Conservation (phyloP, 2,797 vertebrate genomes). For the Streptopelia turtur region DNA sequence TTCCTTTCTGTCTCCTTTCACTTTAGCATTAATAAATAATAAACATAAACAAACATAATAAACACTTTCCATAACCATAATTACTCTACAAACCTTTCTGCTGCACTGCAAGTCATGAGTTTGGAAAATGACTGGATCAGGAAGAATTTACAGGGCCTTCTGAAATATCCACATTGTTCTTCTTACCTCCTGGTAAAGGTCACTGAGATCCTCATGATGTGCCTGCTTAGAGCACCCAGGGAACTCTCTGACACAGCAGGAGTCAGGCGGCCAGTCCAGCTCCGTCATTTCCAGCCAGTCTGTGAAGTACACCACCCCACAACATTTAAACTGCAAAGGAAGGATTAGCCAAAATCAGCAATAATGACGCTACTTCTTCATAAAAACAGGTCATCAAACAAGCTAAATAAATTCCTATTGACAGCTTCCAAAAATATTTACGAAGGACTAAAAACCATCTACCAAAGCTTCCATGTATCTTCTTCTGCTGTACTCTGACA, state of each 20-base stretch:
- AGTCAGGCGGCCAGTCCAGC: constrained; percentile 98
- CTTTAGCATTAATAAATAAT: background rate
- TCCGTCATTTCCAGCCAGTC: constrained; percentile 99
- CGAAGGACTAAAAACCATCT: background rate
- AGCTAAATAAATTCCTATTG: background rate
- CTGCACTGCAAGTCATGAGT: background rate
- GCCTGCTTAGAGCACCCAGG: constrained; percentile 93
- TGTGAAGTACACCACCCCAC: constrained; percentile 97
- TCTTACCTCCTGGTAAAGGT: constrained; percentile 95
- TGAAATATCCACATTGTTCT: background rate
- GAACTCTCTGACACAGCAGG: constrained; percentile 94
- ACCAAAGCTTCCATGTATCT: background rate
- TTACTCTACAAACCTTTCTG: background rate
- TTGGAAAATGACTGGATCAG: background rate
- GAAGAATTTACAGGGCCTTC: background rate
- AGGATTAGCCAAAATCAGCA: constrained; percentile 53
- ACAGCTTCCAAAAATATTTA: background rate
- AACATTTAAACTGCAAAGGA: constrained; percentile 92
- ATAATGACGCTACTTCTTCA: constrained; percentile 17
- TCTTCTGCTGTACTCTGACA: background rate
- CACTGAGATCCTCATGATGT: constrained; percentile 92
- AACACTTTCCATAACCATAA: background rate
- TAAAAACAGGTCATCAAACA: background rate
- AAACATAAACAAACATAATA: background rate
- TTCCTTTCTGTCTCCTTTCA: background rate